These are phyloP conservation scores for Colistium nudipinnis DNA, from an alignment of 2,113 vertebrate genomes.

Conservation along the genomic window DNA sequence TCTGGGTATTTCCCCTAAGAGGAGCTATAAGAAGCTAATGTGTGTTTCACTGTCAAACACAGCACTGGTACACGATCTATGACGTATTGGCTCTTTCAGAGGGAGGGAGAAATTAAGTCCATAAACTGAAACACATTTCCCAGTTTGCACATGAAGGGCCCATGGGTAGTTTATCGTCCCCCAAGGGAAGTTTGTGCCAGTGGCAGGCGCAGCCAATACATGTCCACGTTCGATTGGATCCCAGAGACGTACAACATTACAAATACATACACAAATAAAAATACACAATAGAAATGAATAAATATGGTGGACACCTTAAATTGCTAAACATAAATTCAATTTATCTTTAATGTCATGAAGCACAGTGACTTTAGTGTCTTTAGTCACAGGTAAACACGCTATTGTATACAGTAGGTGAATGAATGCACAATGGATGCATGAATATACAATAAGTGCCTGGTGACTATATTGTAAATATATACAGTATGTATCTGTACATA, in stretches of 20 bases:
- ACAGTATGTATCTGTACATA: not conserved
- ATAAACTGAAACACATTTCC: conserved; percentile 65
- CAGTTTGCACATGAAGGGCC: conserved; percentile 57
- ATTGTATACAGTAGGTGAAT: no score
- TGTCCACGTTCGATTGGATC: conserved; percentile 6
- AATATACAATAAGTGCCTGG: no score
- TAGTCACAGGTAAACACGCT: no score
- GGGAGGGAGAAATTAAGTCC: conserved; percentile 41
- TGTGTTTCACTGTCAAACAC: conserved; percentile 54
- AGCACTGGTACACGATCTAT: conserved; percentile 50
- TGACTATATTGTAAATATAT: no score
- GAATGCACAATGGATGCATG: no score
- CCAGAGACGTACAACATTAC: not conserved
- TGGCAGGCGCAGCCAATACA: not conserved
- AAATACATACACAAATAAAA: no score
- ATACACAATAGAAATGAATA: no score
- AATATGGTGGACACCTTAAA: no score
- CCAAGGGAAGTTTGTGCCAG: conserved; percentile 13
- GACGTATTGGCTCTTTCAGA: conserved; percentile 39
- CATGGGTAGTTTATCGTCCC: conserved; percentile 31
- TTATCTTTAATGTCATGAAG: no score
- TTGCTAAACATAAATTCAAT: no score
- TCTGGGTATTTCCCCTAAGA: conserved; percentile 62
- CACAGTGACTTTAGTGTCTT: no score
- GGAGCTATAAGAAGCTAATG: conserved; percentile 65